phyloP scores from a whole-genome alignment of 2,113 vertebrate genomes.

The Hucho hucho region DNA sequence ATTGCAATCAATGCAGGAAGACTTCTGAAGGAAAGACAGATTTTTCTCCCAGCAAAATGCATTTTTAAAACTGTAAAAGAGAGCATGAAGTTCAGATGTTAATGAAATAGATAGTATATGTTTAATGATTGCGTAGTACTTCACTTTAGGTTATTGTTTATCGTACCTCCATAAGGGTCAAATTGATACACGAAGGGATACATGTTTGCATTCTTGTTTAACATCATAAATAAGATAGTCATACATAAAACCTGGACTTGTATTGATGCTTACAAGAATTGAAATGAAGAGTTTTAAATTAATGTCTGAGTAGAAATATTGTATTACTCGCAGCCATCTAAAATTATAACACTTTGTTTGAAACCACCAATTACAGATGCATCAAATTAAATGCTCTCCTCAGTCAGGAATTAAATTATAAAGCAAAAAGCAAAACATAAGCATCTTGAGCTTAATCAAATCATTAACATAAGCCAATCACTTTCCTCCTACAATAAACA shows the following conservation, averaged over 20 bases:
- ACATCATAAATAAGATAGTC: not conserved
- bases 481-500: constrained; percentile 5
- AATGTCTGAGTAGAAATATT: not conserved
- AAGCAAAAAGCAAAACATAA: constrained; percentile 7
- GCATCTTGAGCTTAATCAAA: constrained; percentile 14
- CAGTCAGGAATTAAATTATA: not conserved
- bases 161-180: not conserved
- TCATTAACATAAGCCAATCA: not conserved
- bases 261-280: constrained; percentile 7
- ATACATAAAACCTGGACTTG: constrained; percentile 15
- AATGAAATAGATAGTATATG: constrained; percentile 12
- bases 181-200: not conserved
- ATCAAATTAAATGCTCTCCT: not conserved
- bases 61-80: constrained; percentile 33
- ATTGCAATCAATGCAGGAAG: constrained; percentile 58
- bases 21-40: constrained; percentile 27
- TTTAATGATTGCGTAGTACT: not conserved
- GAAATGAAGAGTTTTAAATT: not conserved
- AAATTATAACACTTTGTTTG: not conserved
- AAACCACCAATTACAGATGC: constrained; percentile 19
- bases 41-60: constrained; percentile 25
- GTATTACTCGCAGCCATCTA: constrained; percentile 3
- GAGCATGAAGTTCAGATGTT: constrained; percentile 6
- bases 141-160: not conserved
- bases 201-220: not conserved